Conservation (phyloP, 2,888 invertebrate genomes). For the Hermodice carunculata region DNA sequence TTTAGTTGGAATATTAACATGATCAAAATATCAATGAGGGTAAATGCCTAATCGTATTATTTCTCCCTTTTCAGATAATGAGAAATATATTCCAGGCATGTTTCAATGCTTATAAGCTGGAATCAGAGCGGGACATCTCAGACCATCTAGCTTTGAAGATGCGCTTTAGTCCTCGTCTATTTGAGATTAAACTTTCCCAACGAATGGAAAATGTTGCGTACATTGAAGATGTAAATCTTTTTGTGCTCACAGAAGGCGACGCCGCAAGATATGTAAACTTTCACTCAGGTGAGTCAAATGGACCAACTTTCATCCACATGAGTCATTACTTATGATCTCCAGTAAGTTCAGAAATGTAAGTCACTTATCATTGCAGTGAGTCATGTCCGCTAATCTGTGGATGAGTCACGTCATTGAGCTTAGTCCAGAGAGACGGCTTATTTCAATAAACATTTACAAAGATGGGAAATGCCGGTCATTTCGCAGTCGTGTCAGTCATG, state of each 20-base stretch:
- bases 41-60: neutral
- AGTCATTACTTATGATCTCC: neutral
- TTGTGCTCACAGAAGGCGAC: constrained; percentile 63
- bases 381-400: too few relatives aligned
- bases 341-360: too few relatives aligned
- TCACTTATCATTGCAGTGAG: too few relatives aligned
- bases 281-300: constrained; percentile 55
- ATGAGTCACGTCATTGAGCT: too few relatives aligned
- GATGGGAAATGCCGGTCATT: too few relatives aligned
- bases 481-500: too few relatives aligned
- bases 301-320: neutral
- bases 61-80: constrained; percentile 56
- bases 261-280: constrained; percentile 61
- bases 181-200: constrained; percentile 62
- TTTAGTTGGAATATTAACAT: too few relatives aligned
- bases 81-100: constrained; percentile 64
- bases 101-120: constrained; percentile 61
- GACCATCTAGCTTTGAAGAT: constrained; percentile 59
- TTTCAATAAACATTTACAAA: too few relatives aligned
- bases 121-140: constrained; percentile 50
- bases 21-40: too few relatives aligned
- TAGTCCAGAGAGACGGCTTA: too few relatives aligned
- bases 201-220: constrained; percentile 59
- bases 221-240: constrained; percentile 60
- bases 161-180: constrained; percentile 64